Evolutionary conservation across 2,888 invertebrate species (phyloP), one percentile per base, ranked within the genome.

Genomic region (Campoplex capitator): DNA sequence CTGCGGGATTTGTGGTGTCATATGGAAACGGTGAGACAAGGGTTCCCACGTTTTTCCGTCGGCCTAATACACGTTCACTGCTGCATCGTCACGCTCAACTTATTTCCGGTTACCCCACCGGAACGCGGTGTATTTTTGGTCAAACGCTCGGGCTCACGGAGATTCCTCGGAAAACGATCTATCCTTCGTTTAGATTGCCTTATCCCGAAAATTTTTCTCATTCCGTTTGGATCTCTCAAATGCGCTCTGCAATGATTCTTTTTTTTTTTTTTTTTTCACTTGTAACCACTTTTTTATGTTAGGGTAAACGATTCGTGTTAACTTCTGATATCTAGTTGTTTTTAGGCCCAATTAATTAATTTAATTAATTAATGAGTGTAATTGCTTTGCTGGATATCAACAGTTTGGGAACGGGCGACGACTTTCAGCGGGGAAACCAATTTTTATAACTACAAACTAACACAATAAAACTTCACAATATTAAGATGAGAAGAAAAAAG

Each of bases 1-100:
- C 42, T 11, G 11, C 9, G 11, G 8, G 28, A 56, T 56, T 70
- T 16, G 67, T 54, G 56, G 70, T 62, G 45, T n/a, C 45, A 79
- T 45, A 79, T 56, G 79, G 58, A 83, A 80, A 45, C 70, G 28
- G 62, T 58, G 58, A 18, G 65, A 75, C 75, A 73, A 85, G 85
- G 87, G 93, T 94, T 94, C 94, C 94, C 94, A 94, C 94, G 94
- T 93, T 94, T 94, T 94, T 94, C 94, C 94, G 94, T 94, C 94
- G 92, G 91, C 78, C 75, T 73, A 8, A 56, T 23, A 56, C 48
- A 58, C 80, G 84, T 71, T 70, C 84, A 56, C 85, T 23, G 23
- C 23, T 56, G 77, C 82, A 79, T 89, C 93, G 94, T 93, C 93
- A 93, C 92, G 93, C 92, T 92, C 89, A 82, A 90, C 88, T 91